Conservation (phyloP, 2,797 vertebrate genomes). For the Acipenser ruthenus region DNA sequence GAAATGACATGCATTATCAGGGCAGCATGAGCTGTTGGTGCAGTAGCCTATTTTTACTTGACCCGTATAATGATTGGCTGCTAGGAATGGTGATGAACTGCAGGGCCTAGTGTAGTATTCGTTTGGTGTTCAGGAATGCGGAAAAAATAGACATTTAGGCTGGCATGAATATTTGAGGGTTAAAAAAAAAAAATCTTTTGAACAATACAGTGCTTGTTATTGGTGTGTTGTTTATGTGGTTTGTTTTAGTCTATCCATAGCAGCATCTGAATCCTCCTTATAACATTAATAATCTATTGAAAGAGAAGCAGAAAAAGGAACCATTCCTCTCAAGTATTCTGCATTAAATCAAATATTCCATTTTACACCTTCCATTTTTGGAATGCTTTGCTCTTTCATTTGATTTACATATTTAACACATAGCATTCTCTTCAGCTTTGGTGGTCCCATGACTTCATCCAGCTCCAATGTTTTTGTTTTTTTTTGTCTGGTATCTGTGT, state of each 20-base stretch:
- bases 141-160: not conserved
- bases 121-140: not conserved
- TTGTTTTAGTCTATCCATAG: not conserved
- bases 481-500: too few relatives aligned
- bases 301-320: too few relatives aligned
- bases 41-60: constrained; percentile 40
- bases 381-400: not conserved
- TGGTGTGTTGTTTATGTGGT: not conserved
- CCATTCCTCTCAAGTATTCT: too few relatives aligned
- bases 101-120: constrained; percentile 12
- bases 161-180: not conserved
- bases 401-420: not conserved
- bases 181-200: not conserved
- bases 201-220: not conserved
- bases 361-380: too few relatives aligned
- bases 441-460: not conserved
- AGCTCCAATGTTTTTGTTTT: too few relatives aligned
- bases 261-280: too few relatives aligned
- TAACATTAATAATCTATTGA: too few relatives aligned
- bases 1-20: constrained; percentile 47
- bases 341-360: too few relatives aligned
- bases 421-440: not conserved
- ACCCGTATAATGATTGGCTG: constrained; percentile 43
- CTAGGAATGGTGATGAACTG: constrained; percentile 42
- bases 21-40: constrained; percentile 44